A percentile compares a stretch with the other conserved stretches of the same genome.
phyloP scores from a whole-genome alignment of 2,888 invertebrate species.

The Ferdinandea cuprea region DNA sequence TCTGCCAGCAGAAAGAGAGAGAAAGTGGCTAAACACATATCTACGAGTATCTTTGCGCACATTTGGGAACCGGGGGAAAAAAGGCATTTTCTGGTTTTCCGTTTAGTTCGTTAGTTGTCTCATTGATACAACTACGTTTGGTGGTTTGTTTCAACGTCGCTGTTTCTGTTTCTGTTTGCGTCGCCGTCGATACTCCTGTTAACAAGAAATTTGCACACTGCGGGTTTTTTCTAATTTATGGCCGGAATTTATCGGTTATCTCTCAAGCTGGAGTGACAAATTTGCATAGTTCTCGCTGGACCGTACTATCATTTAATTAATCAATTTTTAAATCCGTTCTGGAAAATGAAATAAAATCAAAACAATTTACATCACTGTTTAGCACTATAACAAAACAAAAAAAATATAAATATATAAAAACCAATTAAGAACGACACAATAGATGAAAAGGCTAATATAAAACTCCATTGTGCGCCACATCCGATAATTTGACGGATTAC shows the following conservation, averaged over 20 bases:
- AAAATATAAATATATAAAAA: slow-evolving; percentile 43
- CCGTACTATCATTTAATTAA: slow-evolving; percentile 5
- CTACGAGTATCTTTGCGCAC: slow-evolving; percentile 71
- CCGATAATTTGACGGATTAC: slow-evolving; percentile 74
- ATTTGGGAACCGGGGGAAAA: slow-evolving; percentile 62
- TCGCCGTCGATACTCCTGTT: slow-evolving; percentile 62
- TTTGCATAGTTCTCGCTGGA: slow-evolving; percentile 42
- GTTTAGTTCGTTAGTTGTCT: slow-evolving; percentile 74
- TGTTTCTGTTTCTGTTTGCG: slow-evolving; percentile 67
- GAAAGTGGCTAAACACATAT: slow-evolving; percentile 59
- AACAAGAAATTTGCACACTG: slow-evolving; percentile 59
- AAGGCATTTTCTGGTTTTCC: slow-evolving; percentile 72
- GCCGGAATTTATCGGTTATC: slow-evolving; percentile 59
- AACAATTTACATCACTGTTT: too few relatives aligned
- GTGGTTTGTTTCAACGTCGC: slow-evolving; percentile 72
- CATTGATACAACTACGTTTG: slow-evolving; percentile 74
- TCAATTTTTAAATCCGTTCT: background rate
- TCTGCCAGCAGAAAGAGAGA: slow-evolving; percentile 38
- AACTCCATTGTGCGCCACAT: slow-evolving; percentile 57
- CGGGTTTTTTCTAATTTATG: slow-evolving; percentile 63
- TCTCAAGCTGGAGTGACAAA: slow-evolving; percentile 55
- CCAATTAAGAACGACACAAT: slow-evolving; percentile 65
- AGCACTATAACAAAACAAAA: slow-evolving; percentile 5
- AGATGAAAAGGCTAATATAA: slow-evolving; percentile 65
- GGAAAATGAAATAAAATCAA: slow-evolving; percentile 26